phyloP scores from a whole-genome alignment of 2,113 vertebrate species.

The Phalacrocorax carbo region DNA sequence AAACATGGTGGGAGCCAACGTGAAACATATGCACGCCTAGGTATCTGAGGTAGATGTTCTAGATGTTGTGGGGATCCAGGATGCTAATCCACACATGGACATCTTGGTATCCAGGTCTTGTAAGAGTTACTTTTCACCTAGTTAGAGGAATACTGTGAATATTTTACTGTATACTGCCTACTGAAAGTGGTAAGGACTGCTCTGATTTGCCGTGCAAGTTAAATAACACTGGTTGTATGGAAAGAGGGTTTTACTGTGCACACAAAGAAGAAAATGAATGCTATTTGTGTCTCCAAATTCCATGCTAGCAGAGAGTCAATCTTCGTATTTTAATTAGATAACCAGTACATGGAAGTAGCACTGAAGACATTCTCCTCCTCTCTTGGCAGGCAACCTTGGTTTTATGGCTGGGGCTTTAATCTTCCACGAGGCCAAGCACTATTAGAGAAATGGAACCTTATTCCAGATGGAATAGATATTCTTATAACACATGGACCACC shows the following conservation, averaged over 20 bases:
- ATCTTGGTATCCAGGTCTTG: neutral
- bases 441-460: slow-evolving; percentile 98
- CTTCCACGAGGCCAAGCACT: slow-evolving; percentile 93
- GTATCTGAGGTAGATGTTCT: neutral
- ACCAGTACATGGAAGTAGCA: slow-evolving; percentile 39
- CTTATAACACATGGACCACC: slow-evolving; percentile 95
- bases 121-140: neutral
- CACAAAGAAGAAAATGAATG: slow-evolving; percentile 16
- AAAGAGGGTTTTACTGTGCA: neutral
- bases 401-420: slow-evolving; percentile 98
- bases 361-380: slow-evolving; percentile 52
- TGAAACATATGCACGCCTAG: neutral
- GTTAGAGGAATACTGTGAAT: neutral
- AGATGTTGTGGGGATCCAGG: neutral
- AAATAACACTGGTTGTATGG: neutral
- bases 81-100: neutral
- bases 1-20: neutral
- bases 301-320: neutral
- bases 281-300: slow-evolving; percentile 13
- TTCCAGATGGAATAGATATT: slow-evolving; percentile 92
- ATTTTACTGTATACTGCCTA: neutral
- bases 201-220: neutral
- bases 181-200: neutral
- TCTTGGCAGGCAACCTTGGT: slow-evolving; percentile 93
- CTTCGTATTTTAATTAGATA: slow-evolving; percentile 25